These are phyloP conservation scores for Brachypodius melanocephalos DNA, from an alignment of 2,113 vertebrate species.

Conservation along the genomic window DNA sequence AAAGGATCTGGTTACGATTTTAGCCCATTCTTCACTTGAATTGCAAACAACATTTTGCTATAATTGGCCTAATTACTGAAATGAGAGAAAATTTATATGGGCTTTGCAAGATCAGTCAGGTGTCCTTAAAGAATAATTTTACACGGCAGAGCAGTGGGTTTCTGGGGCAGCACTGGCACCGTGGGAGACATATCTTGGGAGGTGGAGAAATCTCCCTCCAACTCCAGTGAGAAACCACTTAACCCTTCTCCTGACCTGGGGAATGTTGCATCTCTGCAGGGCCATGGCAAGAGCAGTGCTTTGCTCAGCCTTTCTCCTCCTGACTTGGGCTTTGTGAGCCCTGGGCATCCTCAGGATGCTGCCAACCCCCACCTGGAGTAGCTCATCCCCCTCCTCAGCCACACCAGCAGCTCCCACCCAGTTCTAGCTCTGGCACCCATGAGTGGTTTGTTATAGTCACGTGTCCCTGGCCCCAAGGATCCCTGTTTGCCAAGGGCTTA, in stretches of 20 bases:
- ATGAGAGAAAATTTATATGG: not conserved
- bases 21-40: not conserved
- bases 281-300: not conserved
- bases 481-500: slow-evolving; percentile 49
- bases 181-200: not conserved
- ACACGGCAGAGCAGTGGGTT: not conserved
- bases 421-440: not conserved
- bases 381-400: not conserved
- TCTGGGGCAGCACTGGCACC: not conserved
- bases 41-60: not conserved
- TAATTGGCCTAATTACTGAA: slow-evolving; percentile 15
- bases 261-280: not conserved
- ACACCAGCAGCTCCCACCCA: rapidly evolving
- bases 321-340: not conserved
- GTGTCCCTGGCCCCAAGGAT: not conserved
- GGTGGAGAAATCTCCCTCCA: not conserved
- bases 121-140: not conserved
- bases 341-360: not conserved
- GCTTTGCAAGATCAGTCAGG: not conserved
- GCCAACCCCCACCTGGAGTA: not conserved
- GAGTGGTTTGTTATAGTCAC: not conserved
- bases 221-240: not conserved
- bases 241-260: not conserved
- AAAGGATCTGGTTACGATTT: not conserved
- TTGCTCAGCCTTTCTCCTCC: not conserved